Base-by-base conservation (phyloP, 2,888 invertebrate species). In the Ctenicera cuprea region DNA sequence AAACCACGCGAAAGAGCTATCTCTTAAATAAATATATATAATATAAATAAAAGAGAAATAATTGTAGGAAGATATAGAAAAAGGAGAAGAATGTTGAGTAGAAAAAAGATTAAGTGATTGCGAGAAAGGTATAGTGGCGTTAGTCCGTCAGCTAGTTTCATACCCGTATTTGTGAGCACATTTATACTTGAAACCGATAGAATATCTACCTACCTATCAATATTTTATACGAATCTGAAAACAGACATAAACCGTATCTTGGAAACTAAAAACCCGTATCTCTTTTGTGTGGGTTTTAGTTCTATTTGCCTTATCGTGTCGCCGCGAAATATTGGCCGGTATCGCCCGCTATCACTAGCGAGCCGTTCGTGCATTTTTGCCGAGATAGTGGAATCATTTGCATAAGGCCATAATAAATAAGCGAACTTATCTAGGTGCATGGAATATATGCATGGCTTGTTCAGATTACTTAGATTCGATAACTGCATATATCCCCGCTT, bases 351-450 rank as follows among this genome's bases (percentile, higher is more conserved):
- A 84, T 84, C 81, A 68, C 68, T 38, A 67, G 82, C 78, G 73
- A 79, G 76, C 79, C 79, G 82, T 83, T 83, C 84, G 83, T 85
- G 84, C 84, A 85, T 85, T 85, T 85, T 85, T 85, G 80, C 81
- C 80, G 77, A 83, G 85, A 85, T 85, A 85, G 80, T 80, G 78
- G 79, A 80, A 81, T 82, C 84, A 86, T 86, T 86, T 86, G 84
- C 86, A 86, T 86, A 85, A 85, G 85, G 84, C 82, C 80, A 85
- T 84, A 86, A 85, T 86, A 86, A 85, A 86, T 86, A 85, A 85
- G 82, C 82, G 83, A 83, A 85, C 83, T 85, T 85, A 85, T 85
- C 85, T 84, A 82, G 82, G 83, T 82, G 82, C 82, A 84, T 82
- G 81, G 82, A 79, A 82, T 80, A 78, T 81, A 82, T 84, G 83